A percentile compares a stretch with the other conserved stretches of the same genome.
phyloP scores from a whole-genome alignment of 2,888 invertebrate species.

The Paralinhomoeus sp. region DNA sequence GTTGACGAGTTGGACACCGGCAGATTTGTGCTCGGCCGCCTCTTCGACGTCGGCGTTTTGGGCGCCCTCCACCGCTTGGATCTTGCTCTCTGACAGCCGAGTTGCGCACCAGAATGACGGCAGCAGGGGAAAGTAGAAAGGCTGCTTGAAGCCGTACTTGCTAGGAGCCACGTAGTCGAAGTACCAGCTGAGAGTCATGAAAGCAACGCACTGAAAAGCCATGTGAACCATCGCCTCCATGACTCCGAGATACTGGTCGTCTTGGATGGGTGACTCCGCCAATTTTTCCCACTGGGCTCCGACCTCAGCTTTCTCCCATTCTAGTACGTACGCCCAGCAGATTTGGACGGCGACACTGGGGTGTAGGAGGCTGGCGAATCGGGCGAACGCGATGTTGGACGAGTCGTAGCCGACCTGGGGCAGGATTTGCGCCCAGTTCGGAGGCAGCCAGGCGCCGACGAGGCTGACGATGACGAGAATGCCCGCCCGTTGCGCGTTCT shows the following conservation, averaged over 20 bases:
- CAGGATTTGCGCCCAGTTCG: not conserved
- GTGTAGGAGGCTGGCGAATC: not conserved
- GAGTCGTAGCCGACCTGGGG: not conserved
- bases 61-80: too few relatives aligned
- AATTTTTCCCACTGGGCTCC: not conserved
- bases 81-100: too few relatives aligned
- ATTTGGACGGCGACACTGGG: not conserved
- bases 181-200: constrained; percentile 1
- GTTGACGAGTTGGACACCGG: not conserved
- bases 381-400: not conserved
- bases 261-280: not conserved
- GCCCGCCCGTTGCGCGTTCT: not conserved
- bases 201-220: not conserved
- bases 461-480: not conserved
- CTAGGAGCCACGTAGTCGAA: constrained; percentile 3
- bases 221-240: not conserved
- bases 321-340: not conserved
- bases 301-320: not conserved
- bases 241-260: not conserved
- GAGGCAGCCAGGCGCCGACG: not conserved
- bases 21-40: not conserved
- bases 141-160: constrained; percentile 4
- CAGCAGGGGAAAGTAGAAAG: not conserved
- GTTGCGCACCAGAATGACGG: constrained; percentile 1
- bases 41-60: constrained; percentile 1